These are phyloP conservation scores for Lochmaea capreae DNA, from an alignment of 2,888 invertebrate genomes.

Conservation along the genomic window DNA sequence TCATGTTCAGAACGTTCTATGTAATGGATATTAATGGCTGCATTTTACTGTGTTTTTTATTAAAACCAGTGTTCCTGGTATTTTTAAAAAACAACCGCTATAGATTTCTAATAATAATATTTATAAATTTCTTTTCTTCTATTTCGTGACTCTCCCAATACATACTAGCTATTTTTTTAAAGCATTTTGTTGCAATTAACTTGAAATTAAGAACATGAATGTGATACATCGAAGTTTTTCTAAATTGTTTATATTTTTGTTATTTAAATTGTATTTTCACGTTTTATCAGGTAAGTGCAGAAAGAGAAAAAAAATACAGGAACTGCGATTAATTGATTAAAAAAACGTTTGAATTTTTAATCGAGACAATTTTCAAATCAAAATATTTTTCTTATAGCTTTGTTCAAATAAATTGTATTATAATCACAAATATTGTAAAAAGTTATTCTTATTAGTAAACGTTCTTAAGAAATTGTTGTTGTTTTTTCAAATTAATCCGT, in stretches of 20 bases:
- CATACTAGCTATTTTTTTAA: conserved; percentile 37
- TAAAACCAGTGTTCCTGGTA: conserved; percentile 39
- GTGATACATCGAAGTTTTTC: conserved; percentile 23
- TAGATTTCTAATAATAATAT: conserved; percentile 28
- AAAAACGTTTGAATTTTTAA: background rate
- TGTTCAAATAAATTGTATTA: background rate
- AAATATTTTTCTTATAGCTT: background rate
- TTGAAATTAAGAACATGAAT: conserved; percentile 22
- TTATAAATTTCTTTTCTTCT: conserved; percentile 21
- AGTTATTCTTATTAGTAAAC: background rate
- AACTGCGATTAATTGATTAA: background rate
- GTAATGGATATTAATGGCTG: conserved; percentile 43
- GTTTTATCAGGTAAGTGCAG: background rate
- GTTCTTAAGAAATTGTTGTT: background rate
- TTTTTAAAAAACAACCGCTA: conserved; percentile 37
- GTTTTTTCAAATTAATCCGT: background rate
- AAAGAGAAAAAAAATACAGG: background rate
- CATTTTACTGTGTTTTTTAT: conserved; percentile 45
- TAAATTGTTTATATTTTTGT: conserved; percentile 3
- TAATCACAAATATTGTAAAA: background rate
- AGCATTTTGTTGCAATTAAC: conserved; percentile 37
- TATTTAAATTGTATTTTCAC: background rate
- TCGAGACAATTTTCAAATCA: background rate
- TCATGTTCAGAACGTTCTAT: conserved; percentile 37
- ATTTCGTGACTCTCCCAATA: conserved; percentile 40